Percentiles rank a stretch among this genome's conserved stretches.
Conservation (phyloP, 2,113 vertebrate species). For the Hemicordylus capensis region DNA sequence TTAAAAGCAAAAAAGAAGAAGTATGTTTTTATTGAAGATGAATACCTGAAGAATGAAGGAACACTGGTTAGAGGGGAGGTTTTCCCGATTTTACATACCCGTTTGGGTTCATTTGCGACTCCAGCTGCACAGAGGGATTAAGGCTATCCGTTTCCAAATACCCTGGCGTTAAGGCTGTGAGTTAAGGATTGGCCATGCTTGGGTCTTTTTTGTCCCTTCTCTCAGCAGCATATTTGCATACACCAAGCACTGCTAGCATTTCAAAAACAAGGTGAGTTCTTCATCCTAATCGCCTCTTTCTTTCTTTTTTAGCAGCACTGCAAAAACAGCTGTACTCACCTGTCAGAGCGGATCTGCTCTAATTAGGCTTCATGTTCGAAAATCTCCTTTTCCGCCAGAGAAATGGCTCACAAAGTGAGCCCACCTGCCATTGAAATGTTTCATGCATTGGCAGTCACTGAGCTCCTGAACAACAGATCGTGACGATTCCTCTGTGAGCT, state of each 20-base stretch:
- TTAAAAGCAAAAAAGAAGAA: no score
- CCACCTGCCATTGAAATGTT: background rate
- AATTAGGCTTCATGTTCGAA: background rate
- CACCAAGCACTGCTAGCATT: fast-evolving
- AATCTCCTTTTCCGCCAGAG: background rate
- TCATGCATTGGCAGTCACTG: conserved; percentile 6
- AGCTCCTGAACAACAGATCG: background rate
- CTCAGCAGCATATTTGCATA: background rate
- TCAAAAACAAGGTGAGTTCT: background rate
- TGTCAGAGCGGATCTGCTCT: background rate
- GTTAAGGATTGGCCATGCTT: background rate
- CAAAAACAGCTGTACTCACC: background rate
- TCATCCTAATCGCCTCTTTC: background rate
- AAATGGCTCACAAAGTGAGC: background rate
- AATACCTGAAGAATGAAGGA: no score
- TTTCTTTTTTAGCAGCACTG: background rate
- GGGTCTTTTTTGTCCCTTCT: background rate
- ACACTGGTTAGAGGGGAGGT: no score
- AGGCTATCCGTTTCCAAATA: background rate
- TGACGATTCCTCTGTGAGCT: background rate
- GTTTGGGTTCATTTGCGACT: background rate
- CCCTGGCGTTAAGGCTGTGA: background rate
- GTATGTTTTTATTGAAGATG: no score
- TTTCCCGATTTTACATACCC: background rate
- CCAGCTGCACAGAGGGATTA: background rate